Evolutionary conservation across 2,113 vertebrate species (phyloP), one percentile per base, ranked within the genome.

Genomic region (Pangasianodon gigas): DNA sequence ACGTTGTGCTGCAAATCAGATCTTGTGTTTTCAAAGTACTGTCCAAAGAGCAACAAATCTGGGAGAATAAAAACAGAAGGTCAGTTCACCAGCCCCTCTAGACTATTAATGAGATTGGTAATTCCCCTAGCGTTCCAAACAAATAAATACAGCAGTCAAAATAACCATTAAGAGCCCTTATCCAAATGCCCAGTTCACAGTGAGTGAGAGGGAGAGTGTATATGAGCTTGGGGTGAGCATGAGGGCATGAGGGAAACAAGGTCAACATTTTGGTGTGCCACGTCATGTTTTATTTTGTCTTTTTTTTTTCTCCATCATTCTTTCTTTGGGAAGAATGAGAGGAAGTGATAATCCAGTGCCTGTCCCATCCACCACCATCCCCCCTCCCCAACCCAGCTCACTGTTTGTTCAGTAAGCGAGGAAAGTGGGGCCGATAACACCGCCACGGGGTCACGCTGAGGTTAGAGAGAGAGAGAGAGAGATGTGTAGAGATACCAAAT

Each of bases 381-480:
- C 26, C 37, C 54, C 46, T 79, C 37, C 87, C 79, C 75, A 71
- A 26, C 89, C 32, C 82, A 90, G 74, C 86, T 88, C 86, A 81
- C 87, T 94, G 93, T 94, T 94, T 94, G 91, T 93, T 92, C 93
- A 94, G 91, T 65, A 44, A 91, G 84, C 79, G 56, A 69, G 90
- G 87, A 80, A 88, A 84, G 88, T 85, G 85, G 85, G 89, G 60
- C 90, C 79, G 93, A 94, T 94, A 93, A 91, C 91, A 89, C 80
- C 80, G 62, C 79, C 62, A 56, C 29, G 46, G 90, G 96, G 97
- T 97, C 97, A 97, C 83, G 54, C 91, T 94, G 95, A 97, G 97
- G 97, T 97, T 87, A 92, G 87, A 48, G 88, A 88, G 88, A 90
- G 89, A 87, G 44, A 87, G 44, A 90, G 96, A 97, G 95, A 94